Evolutionary conservation across 1,140 invertebrate species (phyloP).

Genomic region (Eulimnadia texana): DNA sequence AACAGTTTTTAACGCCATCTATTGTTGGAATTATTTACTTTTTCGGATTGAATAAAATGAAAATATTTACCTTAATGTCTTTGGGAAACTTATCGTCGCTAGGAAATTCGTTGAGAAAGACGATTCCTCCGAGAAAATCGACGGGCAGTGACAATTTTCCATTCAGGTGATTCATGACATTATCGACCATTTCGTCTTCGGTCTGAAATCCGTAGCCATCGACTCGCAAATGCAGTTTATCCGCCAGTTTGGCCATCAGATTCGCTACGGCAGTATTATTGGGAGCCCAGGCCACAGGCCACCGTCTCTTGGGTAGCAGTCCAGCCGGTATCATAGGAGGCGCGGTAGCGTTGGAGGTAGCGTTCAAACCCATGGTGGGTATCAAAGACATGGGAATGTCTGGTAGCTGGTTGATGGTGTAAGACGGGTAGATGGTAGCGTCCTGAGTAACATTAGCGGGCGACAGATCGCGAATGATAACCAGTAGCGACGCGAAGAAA

Average conservation of each 20-base stretch:
- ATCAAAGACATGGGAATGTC: constrained; percentile 15
- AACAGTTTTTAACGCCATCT: neutral
- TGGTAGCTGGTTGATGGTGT: constrained; percentile 25
- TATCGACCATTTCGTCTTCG: constrained; percentile 29
- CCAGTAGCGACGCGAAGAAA: constrained; percentile 51
- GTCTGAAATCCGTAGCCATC: constrained; percentile 26
- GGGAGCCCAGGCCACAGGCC: constrained; percentile 24
- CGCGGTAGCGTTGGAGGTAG: neutral
- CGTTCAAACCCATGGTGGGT: constrained; percentile 1
- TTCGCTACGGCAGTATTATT: constrained; percentile 20
- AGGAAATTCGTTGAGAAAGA: constrained; percentile 25
- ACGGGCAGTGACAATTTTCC: constrained; percentile 16
- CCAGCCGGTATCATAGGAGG: neutral
- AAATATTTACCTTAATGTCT: constrained; percentile 21
- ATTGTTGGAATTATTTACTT: neutral
- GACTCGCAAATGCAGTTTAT: constrained; percentile 16
- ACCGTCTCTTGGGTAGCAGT: constrained; percentile 8
- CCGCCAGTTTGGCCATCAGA: constrained; percentile 22
- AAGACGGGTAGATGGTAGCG: constrained; percentile 33
- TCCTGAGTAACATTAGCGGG: constrained; percentile 25
- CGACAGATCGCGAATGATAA: constrained; percentile 34
- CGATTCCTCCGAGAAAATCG: constrained; percentile 29
- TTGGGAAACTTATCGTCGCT: constrained; percentile 16
- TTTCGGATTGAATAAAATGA: neutral
- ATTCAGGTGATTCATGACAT: constrained; percentile 21